Conservation (phyloP, 1,140 invertebrate genomes). For the Ceratoteleas bidentatus region DNA sequence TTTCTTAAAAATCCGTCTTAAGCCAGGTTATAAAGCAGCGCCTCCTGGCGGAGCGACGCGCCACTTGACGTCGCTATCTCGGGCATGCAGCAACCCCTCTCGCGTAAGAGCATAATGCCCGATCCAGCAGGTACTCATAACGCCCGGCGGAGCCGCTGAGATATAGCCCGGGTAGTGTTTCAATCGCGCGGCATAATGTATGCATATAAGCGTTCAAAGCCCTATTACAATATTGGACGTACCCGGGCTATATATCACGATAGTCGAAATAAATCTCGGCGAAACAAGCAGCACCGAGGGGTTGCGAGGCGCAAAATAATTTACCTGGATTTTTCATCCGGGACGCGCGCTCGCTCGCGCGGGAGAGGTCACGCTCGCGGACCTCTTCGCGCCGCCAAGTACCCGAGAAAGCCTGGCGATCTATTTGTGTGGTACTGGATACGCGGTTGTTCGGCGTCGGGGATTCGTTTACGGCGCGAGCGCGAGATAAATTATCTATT, state of each 20-base stretch:
- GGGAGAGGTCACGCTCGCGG: conserved; percentile 54
- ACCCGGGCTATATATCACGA: conserved; percentile 78
- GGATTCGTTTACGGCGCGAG: conserved; percentile 29
- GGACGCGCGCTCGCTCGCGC: conserved; percentile 18
- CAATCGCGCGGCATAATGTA: conserved; percentile 74
- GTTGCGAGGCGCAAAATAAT: conserved; percentile 76
- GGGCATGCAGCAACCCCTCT: conserved; percentile 10
- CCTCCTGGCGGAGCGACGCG: too few species aligned
- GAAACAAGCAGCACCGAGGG: conserved; percentile 75
- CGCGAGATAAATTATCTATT: conserved; percentile 20
- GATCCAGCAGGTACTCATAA: conserved; percentile 78
- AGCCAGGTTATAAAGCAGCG: too few species aligned
- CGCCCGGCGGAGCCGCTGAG: conserved; percentile 77
- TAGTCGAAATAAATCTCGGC: conserved; percentile 80
- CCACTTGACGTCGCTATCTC: too few species aligned
- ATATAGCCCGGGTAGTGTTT: conserved; percentile 80
- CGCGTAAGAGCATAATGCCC: conserved; percentile 73
- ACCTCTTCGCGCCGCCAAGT: conserved; percentile 53
- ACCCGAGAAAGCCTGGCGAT: conserved; percentile 46
- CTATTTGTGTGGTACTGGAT: conserved; percentile 53
- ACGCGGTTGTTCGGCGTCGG: conserved; percentile 25
- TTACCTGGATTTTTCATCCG: conserved; percentile 75
- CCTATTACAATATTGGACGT: conserved; percentile 80
- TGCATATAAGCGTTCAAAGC: conserved; percentile 73
- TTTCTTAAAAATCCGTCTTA: too few species aligned